Conservation (phyloP, 2,888 invertebrate species). For the Latrodectus elegans region DNA sequence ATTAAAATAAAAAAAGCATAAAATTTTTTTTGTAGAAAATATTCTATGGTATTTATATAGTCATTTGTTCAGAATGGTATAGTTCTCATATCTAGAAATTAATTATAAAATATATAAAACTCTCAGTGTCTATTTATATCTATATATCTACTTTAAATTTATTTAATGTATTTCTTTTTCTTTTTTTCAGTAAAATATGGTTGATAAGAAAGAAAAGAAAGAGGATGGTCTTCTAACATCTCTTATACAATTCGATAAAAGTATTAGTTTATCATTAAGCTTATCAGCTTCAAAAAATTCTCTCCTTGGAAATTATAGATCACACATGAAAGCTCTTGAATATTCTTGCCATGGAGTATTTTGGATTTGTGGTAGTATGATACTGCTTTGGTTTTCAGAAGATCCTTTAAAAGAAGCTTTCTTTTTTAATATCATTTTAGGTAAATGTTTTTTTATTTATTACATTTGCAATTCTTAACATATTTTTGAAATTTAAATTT, state of each 20-base stretch:
- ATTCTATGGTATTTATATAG: too few species aligned
- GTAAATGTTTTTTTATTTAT: conserved; percentile 76
- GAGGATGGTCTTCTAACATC: background rate
- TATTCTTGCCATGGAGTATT: conserved; percentile 91
- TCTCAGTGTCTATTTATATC: too few species aligned
- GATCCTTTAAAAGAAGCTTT: conserved; percentile 83
- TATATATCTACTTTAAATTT: too few species aligned
- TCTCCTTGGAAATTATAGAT: conserved; percentile 71
- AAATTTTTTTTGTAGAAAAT: too few species aligned
- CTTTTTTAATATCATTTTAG: conserved; percentile 89
- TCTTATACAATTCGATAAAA: conserved; percentile 55
- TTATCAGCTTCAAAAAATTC: conserved; percentile 58
- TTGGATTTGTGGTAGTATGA: conserved; percentile 85
- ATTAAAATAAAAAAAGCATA: too few species aligned
- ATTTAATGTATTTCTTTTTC: background rate
- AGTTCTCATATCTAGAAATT: too few species aligned
- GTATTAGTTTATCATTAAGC: conserved; percentile 42
- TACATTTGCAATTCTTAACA: background rate
- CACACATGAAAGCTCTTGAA: conserved; percentile 78
- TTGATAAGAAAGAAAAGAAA: conserved; percentile 4
- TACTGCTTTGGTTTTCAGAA: conserved; percentile 85
- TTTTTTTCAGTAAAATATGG: background rate
- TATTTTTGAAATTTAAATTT: too few species aligned
- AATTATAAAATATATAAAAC: too few species aligned
- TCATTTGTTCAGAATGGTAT: too few species aligned